These are phyloP conservation scores for Sarcophaga caerulescens DNA, from an alignment of 2,888 invertebrate genomes.

Conservation along the genomic window DNA sequence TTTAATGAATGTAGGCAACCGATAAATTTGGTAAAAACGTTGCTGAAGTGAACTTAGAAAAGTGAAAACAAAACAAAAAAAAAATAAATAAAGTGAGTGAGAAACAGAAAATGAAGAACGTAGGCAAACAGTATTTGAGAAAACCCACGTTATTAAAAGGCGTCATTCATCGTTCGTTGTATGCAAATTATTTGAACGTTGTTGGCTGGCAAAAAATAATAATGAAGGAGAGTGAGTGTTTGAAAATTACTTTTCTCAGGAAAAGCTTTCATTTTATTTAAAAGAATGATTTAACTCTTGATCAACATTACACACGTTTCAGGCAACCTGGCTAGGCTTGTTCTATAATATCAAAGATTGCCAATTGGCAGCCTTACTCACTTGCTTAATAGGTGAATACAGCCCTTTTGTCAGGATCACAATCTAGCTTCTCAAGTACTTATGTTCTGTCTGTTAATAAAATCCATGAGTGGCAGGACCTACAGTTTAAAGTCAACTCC, in stretches of 20 bases:
- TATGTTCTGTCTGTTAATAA: no score
- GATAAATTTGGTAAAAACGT: conserved; percentile 41
- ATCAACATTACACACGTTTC: no score
- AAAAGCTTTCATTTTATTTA: neutral
- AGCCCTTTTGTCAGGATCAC: no score
- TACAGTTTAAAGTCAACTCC: no score
- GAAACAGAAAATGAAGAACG: neutral
- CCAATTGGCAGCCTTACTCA: no score
- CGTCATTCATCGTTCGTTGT: neutral
- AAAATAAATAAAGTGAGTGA: conserved; percentile 28
- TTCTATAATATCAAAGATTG: no score
- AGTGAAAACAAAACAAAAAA: neutral
- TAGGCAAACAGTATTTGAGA: no score
- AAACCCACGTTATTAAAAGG: conserved; percentile 15
- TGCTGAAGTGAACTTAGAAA: neutral
- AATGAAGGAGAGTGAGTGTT: conserved; percentile 12
- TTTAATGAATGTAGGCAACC: conserved; percentile 49
- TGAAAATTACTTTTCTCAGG: conserved; percentile 16
- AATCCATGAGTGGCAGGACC: no score
- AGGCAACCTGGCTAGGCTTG: no score
- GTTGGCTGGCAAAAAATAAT: neutral
- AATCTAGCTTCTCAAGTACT: no score
- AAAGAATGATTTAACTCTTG: conserved; percentile 3
- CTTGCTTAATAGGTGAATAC: no score
- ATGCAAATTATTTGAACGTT: conserved; percentile 30